These are phyloP conservation scores for Laspeyria flexula DNA, from an alignment of 2,888 invertebrate genomes.

Conservation along the genomic window DNA sequence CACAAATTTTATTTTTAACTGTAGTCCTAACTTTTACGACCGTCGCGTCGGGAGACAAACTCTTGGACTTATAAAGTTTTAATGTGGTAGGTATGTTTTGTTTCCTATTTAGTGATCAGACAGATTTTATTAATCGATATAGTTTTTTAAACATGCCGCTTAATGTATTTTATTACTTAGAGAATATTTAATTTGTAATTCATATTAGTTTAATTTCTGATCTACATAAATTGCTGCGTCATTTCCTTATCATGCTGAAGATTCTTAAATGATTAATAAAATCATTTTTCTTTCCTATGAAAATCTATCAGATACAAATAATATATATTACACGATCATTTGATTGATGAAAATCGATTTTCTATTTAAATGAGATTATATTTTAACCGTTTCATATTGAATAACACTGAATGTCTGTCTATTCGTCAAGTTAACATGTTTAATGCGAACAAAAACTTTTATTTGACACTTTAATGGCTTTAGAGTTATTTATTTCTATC, in stretches of 20 bases:
- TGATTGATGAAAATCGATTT: neutral
- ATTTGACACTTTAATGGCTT: constrained; percentile 30
- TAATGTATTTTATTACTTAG: constrained; percentile 16
- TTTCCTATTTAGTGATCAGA: constrained; percentile 12
- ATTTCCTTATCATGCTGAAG: neutral
- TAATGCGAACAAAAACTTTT: constrained; percentile 7
- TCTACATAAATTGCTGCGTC: neutral
- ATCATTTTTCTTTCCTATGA: neutral
- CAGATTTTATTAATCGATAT: constrained; percentile 18
- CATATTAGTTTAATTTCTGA: constrained; percentile 3
- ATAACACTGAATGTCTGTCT: neutral
- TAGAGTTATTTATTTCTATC: constrained; percentile 22
- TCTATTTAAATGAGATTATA: neutral
- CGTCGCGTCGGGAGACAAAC: too few species aligned
- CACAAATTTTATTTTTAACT: too few species aligned
- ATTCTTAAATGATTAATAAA: neutral
- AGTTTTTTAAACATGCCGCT: constrained; percentile 14
- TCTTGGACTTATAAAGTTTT: too few species aligned
- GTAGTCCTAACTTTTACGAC: too few species aligned
- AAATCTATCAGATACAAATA: neutral
- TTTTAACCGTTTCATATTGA: neutral
- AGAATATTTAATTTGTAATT: constrained; percentile 11
- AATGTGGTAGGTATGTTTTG: neutral
- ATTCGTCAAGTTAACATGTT: neutral
- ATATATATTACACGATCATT: neutral